phyloP scores from a whole-genome alignment of 2,888 invertebrate genomes.

The Crematogaster levior region DNA sequence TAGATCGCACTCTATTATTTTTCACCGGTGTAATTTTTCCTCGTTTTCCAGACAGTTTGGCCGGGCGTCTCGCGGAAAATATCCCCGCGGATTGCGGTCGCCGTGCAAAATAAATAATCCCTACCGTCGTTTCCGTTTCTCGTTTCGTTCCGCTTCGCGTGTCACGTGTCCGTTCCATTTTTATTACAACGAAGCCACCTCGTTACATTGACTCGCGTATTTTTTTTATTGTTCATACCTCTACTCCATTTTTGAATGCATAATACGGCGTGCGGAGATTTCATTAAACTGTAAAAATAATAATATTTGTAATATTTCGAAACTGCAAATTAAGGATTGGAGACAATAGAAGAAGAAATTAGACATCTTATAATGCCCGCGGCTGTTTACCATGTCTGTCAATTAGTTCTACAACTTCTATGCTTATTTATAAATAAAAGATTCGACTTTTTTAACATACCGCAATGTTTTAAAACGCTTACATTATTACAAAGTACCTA shows the following conservation, averaged over 20 bases:
- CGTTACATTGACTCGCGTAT: constrained; percentile 59
- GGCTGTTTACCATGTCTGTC: not conserved
- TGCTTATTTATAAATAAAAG: not conserved
- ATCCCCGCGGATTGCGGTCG: constrained; percentile 79
- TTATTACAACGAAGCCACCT: constrained; percentile 67
- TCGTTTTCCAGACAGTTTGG: constrained; percentile 83
- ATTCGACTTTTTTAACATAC: not conserved
- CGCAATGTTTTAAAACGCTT: not conserved
- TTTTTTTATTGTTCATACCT: not conserved
- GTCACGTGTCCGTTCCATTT: constrained; percentile 64
- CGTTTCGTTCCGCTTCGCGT: constrained; percentile 70
- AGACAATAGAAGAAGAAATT: not conserved
- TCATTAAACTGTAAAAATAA: not conserved
- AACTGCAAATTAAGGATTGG: not conserved
- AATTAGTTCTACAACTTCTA: not conserved
- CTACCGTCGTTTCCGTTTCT: constrained; percentile 72
- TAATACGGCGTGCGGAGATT: not conserved
- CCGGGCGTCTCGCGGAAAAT: constrained; percentile 75
- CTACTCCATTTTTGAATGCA: constrained; percentile 14
- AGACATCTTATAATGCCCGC: not conserved
- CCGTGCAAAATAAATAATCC: constrained; percentile 81
- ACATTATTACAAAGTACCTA: not conserved
- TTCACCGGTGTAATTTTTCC: constrained; percentile 81
- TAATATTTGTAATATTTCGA: not conserved
- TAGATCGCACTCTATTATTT: constrained; percentile 72